Evolutionary conservation across 1,140 invertebrate species (phyloP), one percentile per base, ranked within the genome.

Genomic region (Lysiphlebus fabarum): DNA sequence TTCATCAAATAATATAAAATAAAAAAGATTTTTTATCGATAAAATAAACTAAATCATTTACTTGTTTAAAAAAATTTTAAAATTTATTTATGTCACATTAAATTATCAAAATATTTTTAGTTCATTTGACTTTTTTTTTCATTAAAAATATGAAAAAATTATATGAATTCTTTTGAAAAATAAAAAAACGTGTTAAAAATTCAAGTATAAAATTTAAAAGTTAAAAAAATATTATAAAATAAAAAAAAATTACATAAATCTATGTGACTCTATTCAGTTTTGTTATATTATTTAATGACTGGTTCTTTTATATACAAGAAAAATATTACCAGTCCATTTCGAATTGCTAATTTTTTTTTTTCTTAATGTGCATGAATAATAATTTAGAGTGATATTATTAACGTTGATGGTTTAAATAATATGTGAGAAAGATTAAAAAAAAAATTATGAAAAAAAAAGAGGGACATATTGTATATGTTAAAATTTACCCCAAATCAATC

Each of bases 11-110:
- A n/a, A n/a, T n/a, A n/a, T n/a, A n/a, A n/a, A n/a, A n/a, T n/a
- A n/a, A n/a, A n/a, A n/a, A n/a, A n/a, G n/a, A n/a, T n/a, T n/a
- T n/a, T n/a, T n/a, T n/a, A n/a, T n/a, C n/a, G n/a, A n/a, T n/a
- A n/a, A n/a, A n/a, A n/a, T n/a, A n/a, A n/a, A n/a, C n/a, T n/a
- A n/a, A n/a, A n/a, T n/a, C n/a, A n/a, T n/a, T n/a, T n/a, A n/a
- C n/a, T n/a, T n/a, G n/a, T n/a, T n/a, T n/a, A n/a, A n/a, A n/a
- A n/a, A n/a, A n/a, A n/a, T n/a, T n/a, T n/a, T n/a, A n/a, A n/a
- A n/a, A 47, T 56, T 61, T 53, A 61, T 61, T 61, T 61, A 61
- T 48, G 50, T 47, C 59, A 57, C 59, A 54, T 61, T 61, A 57
- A 54, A 61, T 61, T 56, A 61, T 61, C 59, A 53, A 53, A 45